phyloP scores from a whole-genome alignment of 2,113 vertebrate species.

The Lasiurus borealis region DNA sequence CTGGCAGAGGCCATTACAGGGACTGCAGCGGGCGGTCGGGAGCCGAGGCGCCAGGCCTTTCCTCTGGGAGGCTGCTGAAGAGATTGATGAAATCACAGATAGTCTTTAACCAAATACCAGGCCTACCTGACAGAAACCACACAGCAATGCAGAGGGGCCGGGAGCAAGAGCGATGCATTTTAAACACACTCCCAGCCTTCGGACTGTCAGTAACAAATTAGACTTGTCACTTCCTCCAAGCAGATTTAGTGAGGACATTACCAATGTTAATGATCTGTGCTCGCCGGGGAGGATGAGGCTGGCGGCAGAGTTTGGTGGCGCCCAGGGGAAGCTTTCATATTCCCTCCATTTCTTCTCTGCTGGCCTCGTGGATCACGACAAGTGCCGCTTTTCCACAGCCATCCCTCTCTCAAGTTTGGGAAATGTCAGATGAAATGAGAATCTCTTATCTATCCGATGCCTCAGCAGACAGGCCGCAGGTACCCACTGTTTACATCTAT shows the following conservation, averaged over 20 bases:
- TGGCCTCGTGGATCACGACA: neutral
- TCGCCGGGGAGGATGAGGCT: conserved; percentile 66
- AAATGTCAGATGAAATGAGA: neutral
- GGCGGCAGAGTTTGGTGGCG: neutral
- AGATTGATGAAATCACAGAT: conserved; percentile 79
- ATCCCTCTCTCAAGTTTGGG: neutral
- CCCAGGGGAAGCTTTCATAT: neutral
- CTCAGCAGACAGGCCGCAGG: neutral
- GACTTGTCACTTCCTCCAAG: conserved; percentile 86
- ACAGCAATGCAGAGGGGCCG: conserved; percentile 65
- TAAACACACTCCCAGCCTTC: conserved; percentile 76
- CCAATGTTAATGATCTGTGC: conserved; percentile 86
- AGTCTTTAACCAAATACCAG: conserved; percentile 81
- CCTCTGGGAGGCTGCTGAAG: conserved; percentile 24
- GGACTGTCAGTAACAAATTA: conserved; percentile 87
- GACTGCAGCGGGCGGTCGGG: neutral
- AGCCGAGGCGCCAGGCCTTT: neutral
- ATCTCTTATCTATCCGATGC: neutral
- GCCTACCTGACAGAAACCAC: conserved; percentile 71
- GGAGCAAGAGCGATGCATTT: conserved; percentile 77
- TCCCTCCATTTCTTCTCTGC: conserved; percentile 29
- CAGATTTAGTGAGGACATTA: conserved; percentile 86
- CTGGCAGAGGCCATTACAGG: neutral
- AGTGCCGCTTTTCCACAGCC: neutral
- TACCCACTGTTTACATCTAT: neutral